Conservation (phyloP, 2,888 invertebrate genomes). For the Sarcophaga carnaria region DNA sequence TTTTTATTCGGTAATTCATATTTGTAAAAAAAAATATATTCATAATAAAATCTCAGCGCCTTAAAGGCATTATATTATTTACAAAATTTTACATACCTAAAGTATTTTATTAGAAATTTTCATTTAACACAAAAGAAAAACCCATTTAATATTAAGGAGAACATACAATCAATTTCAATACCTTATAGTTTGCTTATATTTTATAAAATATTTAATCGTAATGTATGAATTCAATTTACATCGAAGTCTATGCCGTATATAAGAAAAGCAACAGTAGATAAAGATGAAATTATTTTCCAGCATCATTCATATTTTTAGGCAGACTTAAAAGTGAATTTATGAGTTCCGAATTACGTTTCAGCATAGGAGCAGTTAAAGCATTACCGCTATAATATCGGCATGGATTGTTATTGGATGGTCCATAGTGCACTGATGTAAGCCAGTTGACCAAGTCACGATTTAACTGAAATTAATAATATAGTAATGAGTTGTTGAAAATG, state of each 20-base stretch:
- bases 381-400: conserved; percentile 76
- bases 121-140: too few species aligned
- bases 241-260: conserved; percentile 5
- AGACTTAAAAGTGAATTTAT: conserved; percentile 89
- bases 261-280: background rate
- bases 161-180: background rate
- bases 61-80: too few species aligned
- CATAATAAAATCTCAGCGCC: too few species aligned
- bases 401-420: conserved; percentile 73
- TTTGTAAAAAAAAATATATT: too few species aligned
- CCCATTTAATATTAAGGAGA: conserved; percentile 1
- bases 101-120: too few species aligned
- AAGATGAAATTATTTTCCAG: conserved; percentile 84
- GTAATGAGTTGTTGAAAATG: background rate
- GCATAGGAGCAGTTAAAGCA: conserved; percentile 75
- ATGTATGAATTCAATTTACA: conserved; percentile 16
- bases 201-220: background rate
- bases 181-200: too few species aligned
- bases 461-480: conserved; percentile 70
- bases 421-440: conserved; percentile 76
- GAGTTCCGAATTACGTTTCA: conserved; percentile 87
- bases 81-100: too few species aligned
- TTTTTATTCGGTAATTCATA: too few species aligned
- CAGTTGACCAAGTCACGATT: conserved; percentile 78
- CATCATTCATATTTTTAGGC: conserved; percentile 89